phyloP scores from a whole-genome alignment of 1,140 invertebrate species.

The Drosophila tristis region DNA sequence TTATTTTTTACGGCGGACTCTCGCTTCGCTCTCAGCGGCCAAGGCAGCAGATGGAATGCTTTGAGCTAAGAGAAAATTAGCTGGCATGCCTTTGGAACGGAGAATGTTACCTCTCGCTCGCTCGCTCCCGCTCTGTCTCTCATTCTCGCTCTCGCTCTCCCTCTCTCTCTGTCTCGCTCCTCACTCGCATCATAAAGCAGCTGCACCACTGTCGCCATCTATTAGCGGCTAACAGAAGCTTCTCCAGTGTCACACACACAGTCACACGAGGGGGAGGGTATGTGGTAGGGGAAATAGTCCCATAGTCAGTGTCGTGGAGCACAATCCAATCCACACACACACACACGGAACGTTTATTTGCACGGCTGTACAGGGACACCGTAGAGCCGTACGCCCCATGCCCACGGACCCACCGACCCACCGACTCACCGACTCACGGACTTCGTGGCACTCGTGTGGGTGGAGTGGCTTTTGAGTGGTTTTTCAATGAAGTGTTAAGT shows the following conservation, averaged over 20 bases:
- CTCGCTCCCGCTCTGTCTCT: background rate
- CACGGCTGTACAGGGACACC: background rate
- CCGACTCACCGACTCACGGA: no score
- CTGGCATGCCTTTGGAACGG: conserved; percentile 32
- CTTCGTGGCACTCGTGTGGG: conserved; percentile 47
- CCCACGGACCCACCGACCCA: no score
- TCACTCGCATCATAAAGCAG: conserved; percentile 19
- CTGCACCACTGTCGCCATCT: conserved; percentile 6
- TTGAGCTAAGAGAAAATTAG: conserved; percentile 36
- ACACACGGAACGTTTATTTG: conserved; percentile 48
- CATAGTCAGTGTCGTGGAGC: no score
- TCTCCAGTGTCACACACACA: conserved; percentile 17
- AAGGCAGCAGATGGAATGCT: conserved; percentile 29
- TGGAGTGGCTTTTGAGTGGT: conserved; percentile 77
- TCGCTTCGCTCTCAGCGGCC: conserved; percentile 7
- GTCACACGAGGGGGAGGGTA: background rate
- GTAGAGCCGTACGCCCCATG: background rate
- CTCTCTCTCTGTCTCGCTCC: conserved; percentile 8
- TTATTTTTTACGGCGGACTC: conserved; percentile 34
- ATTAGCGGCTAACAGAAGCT: background rate
- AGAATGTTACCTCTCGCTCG: background rate
- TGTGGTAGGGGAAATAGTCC: no score
- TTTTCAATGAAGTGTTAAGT: conserved; percentile 84
- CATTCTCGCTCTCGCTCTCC: background rate
- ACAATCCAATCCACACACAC: conserved; percentile 8